Percentiles rank a stretch among this genome's conserved stretches.
These are phyloP conservation scores for Scolopax bukidnonensis DNA, from an alignment of 2,797 vertebrate species.

Conservation along the genomic window DNA sequence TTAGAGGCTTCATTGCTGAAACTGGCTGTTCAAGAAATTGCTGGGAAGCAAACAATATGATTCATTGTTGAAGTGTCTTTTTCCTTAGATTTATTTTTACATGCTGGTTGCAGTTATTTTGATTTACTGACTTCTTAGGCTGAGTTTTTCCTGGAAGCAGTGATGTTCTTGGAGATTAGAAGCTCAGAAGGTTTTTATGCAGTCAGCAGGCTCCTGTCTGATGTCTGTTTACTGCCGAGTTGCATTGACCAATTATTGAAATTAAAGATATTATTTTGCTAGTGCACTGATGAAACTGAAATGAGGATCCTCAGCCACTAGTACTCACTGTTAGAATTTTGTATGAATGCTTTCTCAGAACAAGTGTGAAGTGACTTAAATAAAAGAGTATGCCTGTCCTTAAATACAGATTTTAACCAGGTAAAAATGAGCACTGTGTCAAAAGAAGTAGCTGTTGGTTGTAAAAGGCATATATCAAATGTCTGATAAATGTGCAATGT, in stretches of 20 bases:
- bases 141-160: slow-evolving; percentile 49
- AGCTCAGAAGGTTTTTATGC: background rate
- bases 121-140: slow-evolving; percentile 58
- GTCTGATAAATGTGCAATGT: background rate
- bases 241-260: background rate
- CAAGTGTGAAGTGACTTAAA: slow-evolving; percentile 4
- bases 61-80: slow-evolving; percentile 76
- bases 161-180: background rate
- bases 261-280: background rate
- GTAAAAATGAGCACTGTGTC: background rate
- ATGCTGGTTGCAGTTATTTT: slow-evolving; percentile 65
- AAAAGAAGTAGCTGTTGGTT: background rate
- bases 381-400: background rate
- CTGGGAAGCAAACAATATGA: slow-evolving; percentile 73
- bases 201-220: background rate
- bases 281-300: background rate
- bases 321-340: slow-evolving; percentile 7
- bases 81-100: slow-evolving; percentile 64
- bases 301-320: background rate
- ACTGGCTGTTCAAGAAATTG: slow-evolving; percentile 65
- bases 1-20: slow-evolving; percentile 47
- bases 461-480: background rate
- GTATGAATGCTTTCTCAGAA: slow-evolving; percentile 34
- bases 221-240: slow-evolving; percentile 11
- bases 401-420: background rate